Evolutionary conservation across 2,888 invertebrate genomes (phyloP).

Genomic region (Cenopis cana): DNA sequence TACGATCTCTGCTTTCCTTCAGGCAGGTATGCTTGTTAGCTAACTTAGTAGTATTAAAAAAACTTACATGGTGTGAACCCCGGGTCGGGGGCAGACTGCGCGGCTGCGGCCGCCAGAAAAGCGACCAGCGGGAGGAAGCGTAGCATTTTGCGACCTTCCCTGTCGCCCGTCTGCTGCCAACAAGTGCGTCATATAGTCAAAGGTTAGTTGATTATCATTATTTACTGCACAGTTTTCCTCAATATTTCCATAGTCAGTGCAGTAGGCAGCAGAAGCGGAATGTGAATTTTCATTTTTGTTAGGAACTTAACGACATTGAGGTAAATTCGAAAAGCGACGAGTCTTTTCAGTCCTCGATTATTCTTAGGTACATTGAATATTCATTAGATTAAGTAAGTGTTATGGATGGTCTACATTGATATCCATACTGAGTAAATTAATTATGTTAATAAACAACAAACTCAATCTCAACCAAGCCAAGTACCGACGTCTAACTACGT

Average conservation of each 20-base stretch:
- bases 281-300: too few species aligned
- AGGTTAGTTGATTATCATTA: neutral
- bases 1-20: too few species aligned
- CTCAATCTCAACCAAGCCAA: neutral
- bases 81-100: conserved; percentile 63
- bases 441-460: too few species aligned
- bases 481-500: neutral
- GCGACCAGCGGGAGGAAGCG: conserved; percentile 59
- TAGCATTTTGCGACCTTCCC: conserved; percentile 50
- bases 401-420: neutral
- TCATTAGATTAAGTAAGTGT: neutral
- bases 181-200: neutral
- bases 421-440: too few species aligned
- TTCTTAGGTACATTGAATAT: neutral
- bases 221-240: neutral
- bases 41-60: too few species aligned
- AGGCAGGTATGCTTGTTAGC: too few species aligned
- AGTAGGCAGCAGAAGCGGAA: too few species aligned
- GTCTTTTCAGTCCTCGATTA: too few species aligned
- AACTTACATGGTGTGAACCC: conserved; percentile 62
- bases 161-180: conserved; percentile 63
- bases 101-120: conserved; percentile 56
- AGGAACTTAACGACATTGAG: too few species aligned
- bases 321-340: too few species aligned
- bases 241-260: neutral